phyloP scores from a whole-genome alignment of 2,888 invertebrate genomes.

The Ecdyonurus torrentis region DNA sequence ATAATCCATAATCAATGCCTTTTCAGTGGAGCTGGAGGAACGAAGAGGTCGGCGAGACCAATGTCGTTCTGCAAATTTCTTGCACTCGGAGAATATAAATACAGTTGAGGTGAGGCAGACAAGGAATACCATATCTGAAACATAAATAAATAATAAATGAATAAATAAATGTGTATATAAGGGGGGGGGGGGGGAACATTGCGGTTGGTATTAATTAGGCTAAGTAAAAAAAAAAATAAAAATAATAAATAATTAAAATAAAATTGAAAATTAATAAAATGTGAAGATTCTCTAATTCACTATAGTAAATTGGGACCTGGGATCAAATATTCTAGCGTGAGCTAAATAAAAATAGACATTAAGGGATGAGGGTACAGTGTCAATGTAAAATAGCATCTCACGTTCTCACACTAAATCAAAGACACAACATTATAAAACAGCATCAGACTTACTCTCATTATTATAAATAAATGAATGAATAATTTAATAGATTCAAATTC shows the following conservation, averaged over 20 bases:
- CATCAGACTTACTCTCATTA: too few relatives aligned
- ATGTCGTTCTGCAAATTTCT: conserved; percentile 68
- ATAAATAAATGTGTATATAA: not conserved
- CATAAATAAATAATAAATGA: not conserved
- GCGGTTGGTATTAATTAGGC: too few relatives aligned
- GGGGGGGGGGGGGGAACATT: too few relatives aligned
- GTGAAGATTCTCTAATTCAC: too few relatives aligned
- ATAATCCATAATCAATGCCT: conserved; percentile 40
- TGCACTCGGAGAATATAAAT: conserved; percentile 81
- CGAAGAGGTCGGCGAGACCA: conserved; percentile 36
- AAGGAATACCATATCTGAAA: conserved; percentile 75
- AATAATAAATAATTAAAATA: not conserved
- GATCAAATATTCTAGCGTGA: too few relatives aligned
- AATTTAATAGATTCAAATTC: not conserved
- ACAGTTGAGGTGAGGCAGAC: conserved; percentile 89
- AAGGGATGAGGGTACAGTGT: too few relatives aligned
- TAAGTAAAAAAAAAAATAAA: not conserved
- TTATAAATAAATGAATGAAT: not conserved
- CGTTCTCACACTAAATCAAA: too few relatives aligned
- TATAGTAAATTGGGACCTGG: too few relatives aligned
- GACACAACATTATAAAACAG: too few relatives aligned
- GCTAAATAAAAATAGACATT: too few relatives aligned
- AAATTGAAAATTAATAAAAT: too few relatives aligned
- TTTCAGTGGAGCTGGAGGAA: conserved; percentile 8
- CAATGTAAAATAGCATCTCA: too few relatives aligned